Conservation (phyloP, 2,113 vertebrate genomes). For the Solenodon paradoxus region DNA sequence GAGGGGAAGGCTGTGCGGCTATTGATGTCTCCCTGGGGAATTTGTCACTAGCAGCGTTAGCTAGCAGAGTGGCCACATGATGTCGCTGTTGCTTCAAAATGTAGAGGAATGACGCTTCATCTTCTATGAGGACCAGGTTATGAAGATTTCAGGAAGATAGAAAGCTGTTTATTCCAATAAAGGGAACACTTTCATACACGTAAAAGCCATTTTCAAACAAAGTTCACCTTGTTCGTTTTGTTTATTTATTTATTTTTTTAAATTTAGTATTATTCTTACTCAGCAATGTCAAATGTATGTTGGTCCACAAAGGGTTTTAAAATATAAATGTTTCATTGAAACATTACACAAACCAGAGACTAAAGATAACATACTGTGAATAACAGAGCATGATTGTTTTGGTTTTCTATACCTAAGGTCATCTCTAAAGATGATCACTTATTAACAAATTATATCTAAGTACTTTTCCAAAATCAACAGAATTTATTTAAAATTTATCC, state of each 20-base stretch:
- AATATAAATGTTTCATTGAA: neutral
- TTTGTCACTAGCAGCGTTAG: neutral
- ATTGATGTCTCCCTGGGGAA: constrained; percentile 17
- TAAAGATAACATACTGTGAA: neutral
- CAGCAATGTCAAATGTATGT: neutral
- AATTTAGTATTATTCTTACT: neutral
- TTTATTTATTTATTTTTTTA: neutral
- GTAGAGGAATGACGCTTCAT: neutral
- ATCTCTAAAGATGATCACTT: neutral
- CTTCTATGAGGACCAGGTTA: neutral
- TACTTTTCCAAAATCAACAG: neutral
- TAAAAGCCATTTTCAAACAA: neutral
- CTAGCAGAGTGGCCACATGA: constrained; percentile 73
- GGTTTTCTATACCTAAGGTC: neutral
- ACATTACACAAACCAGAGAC: neutral
- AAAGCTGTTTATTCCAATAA: constrained; percentile 35
- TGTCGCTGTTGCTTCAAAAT: constrained; percentile 83
- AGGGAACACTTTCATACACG: neutral
- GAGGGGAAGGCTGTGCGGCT: constrained; percentile 20
- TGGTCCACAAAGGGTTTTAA: neutral
- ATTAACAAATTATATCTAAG: neutral
- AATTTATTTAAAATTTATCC: neutral
- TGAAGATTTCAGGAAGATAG: constrained; percentile 64
- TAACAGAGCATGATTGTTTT: neutral
- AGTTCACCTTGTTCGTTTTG: neutral